Percentiles rank a stretch among this genome's conserved stretches.
Conservation (phyloP, 2,797 vertebrate genomes). For the Ambastaia sidthimunki region DNA sequence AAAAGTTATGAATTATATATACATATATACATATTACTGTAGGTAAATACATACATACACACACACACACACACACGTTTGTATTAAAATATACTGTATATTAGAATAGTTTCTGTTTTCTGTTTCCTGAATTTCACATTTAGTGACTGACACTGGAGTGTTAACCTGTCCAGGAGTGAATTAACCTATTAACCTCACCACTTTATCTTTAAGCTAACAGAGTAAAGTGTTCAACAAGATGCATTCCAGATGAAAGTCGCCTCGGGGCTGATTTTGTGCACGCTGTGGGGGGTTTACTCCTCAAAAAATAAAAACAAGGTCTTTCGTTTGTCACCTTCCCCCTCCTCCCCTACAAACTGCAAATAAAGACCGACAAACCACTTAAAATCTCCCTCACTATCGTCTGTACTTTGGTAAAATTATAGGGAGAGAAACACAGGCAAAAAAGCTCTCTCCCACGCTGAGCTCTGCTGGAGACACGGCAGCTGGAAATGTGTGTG, state of each 20-base stretch:
- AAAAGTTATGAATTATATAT: no score
- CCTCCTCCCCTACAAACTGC: not conserved
- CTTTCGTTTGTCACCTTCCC: not conserved
- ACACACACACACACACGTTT: no score
- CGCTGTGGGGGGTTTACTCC: not conserved
- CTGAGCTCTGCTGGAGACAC: slow-evolving; percentile 32
- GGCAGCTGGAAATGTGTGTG: slow-evolving; percentile 26
- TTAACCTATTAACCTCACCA: not conserved
- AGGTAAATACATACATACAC: no score
- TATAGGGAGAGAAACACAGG: slow-evolving; percentile 49
- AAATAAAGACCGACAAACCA: slow-evolving; percentile 47
- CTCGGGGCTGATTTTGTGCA: slow-evolving; percentile 1
- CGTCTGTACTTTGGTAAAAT: slow-evolving; percentile 50
- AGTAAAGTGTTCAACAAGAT: slow-evolving; percentile 4
- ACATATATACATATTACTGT: no score
- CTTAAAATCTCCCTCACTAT: slow-evolving; percentile 48
- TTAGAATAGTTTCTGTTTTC: no score
- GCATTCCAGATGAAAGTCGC: slow-evolving; percentile 7
- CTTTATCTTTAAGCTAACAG: slow-evolving; percentile 19
- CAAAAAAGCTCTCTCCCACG: slow-evolving; percentile 43
- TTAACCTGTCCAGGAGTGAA: slow-evolving; percentile 3
- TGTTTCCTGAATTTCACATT: not conserved
- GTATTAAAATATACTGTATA: no score
- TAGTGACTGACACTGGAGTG: not conserved
- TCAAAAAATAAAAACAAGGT: not conserved